Percentiles rank a stretch among this genome's conserved stretches.
Evolutionary conservation across 2,888 invertebrate genomes (phyloP).

Genomic region (Catocala sponsa): DNA sequence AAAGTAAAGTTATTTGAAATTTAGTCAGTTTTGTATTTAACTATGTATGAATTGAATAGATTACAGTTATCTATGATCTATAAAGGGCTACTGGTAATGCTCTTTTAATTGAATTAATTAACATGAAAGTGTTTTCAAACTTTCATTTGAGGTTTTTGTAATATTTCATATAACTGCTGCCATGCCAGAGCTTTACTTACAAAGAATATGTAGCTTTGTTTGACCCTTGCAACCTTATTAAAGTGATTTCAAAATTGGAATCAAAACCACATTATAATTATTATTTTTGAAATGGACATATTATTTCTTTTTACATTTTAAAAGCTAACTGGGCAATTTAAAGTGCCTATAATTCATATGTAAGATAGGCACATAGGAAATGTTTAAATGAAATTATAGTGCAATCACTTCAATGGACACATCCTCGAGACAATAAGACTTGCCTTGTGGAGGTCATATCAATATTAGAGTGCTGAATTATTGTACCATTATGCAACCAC

Average conservation of each 20-base stretch:
- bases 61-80: constrained; percentile 1
- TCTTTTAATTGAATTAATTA: too few species aligned
- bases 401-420: constrained; percentile 53
- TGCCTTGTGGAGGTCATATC: constrained; percentile 53
- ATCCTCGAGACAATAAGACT: constrained; percentile 51
- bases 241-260: too few species aligned
- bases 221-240: too few species aligned
- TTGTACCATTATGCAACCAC: constrained; percentile 28
- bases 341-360: neutral
- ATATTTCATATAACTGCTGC: too few species aligned
- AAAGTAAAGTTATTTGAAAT: neutral
- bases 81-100: neutral
- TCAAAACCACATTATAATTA: too few species aligned
- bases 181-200: too few species aligned
- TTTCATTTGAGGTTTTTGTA: too few species aligned
- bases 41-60: neutral
- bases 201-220: too few species aligned
- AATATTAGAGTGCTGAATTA: constrained; percentile 51
- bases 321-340: neutral
- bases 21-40: too few species aligned
- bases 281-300: too few species aligned
- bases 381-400: constrained; percentile 44
- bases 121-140: too few species aligned
- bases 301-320: too few species aligned
- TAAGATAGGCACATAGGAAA: constrained; percentile 28